These are phyloP conservation scores for Phrynosoma platyrhinos DNA, from an alignment of 2,113 vertebrate genomes.

Conservation along the genomic window DNA sequence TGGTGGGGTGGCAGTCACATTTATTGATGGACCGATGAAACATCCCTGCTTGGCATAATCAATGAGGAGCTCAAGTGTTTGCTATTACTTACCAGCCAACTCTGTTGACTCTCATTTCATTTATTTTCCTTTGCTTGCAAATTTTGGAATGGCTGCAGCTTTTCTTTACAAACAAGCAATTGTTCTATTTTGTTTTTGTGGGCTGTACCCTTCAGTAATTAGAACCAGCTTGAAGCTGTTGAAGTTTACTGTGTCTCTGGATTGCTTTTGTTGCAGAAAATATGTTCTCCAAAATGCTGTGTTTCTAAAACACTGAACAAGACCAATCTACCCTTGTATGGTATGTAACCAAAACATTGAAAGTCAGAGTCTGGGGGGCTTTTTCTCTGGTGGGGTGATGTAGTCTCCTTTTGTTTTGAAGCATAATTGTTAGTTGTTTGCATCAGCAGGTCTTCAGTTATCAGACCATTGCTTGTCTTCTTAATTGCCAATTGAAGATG, in stretches of 20 bases:
- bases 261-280: not conserved
- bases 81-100: not conserved
- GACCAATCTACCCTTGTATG: accelerated
- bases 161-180: not conserved
- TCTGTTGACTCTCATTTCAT: not conserved
- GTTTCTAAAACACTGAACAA: not conserved
- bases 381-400: not conserved
- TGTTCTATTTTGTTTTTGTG: not conserved
- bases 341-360: not conserved
- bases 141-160: constrained; percentile 1
- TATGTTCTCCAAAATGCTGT: not conserved
- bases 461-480: not conserved
- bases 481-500: not conserved
- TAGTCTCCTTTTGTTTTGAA: not conserved
- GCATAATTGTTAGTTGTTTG: not conserved
- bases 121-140: not conserved
- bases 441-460: not conserved
- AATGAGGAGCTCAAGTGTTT: not conserved
- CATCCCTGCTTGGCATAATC: not conserved
- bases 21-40: not conserved
- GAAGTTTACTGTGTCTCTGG: constrained; percentile 18
- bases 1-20: too few relatives aligned
- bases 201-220: not conserved
- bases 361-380: not conserved
- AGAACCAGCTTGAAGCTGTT: constrained; percentile 41